Conservation (phyloP, 2,888 invertebrate species). For the Rhingia rostrata region DNA sequence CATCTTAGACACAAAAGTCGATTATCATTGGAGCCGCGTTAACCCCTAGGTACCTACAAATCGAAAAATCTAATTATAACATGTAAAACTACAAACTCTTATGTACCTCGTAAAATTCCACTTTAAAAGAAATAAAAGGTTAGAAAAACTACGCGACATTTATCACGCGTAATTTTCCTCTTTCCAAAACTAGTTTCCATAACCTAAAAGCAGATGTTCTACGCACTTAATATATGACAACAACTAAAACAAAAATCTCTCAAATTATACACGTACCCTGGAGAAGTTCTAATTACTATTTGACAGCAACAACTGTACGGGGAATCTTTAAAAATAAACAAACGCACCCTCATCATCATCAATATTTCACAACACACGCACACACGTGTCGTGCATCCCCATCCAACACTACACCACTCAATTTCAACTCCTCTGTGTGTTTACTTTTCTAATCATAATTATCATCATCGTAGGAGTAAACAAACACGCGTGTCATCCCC, state of each 20-base stretch:
- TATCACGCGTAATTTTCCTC: no score
- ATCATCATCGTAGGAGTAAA: constrained; percentile 67
- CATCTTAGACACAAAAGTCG: no score
- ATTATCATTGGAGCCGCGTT: no score
- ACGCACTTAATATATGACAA: neutral
- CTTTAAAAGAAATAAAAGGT: no score
- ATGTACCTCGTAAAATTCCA: no score
- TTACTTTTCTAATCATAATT: constrained; percentile 70
- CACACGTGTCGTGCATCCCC: constrained; percentile 10
- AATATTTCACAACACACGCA: constrained; percentile 22
- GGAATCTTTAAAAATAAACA: constrained; percentile 64
- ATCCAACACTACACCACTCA: constrained; percentile 12
- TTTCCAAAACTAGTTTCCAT: neutral
- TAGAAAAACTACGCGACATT: no score
- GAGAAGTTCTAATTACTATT: constrained; percentile 61
- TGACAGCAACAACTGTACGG: constrained; percentile 62
- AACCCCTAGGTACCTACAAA: no score
- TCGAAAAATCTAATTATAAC: no score
- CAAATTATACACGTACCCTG: constrained; percentile 28
- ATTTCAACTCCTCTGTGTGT: constrained; percentile 42
- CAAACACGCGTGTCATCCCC: constrained; percentile 69
- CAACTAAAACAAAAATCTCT: constrained; percentile 2
- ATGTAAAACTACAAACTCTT: no score
- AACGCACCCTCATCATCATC: constrained; percentile 45
- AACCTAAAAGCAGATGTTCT: neutral